These are phyloP conservation scores for Actinemys pallida DNA, from an alignment of 2,113 vertebrate species.

Conservation along the genomic window DNA sequence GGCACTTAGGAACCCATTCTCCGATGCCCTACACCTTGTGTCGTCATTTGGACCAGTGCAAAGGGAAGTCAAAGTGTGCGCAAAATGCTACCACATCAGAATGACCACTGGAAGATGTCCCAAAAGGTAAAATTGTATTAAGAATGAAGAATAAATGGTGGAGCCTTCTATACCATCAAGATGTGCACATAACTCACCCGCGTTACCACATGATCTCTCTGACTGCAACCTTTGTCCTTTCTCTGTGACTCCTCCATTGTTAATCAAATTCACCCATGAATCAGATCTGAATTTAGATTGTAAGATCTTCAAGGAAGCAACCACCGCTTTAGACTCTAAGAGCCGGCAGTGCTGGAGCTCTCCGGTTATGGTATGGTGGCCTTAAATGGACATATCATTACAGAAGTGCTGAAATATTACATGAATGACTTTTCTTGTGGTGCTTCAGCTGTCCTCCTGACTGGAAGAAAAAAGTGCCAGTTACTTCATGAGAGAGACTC, in stretches of 20 bases:
- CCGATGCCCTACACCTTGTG: not conserved
- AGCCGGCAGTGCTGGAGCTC: not conserved
- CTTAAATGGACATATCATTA: not conserved
- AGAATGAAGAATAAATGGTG: not conserved
- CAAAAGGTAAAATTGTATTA: not conserved
- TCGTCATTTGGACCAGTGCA: not conserved
- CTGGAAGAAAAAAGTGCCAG: not conserved
- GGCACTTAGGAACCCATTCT: not conserved
- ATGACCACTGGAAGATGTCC: not conserved
- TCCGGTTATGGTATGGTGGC: not conserved
- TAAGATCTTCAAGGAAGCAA: not conserved
- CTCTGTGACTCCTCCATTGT: not conserved
- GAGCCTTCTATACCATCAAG: not conserved
- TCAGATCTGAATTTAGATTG: not conserved
- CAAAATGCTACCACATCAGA: not conserved
- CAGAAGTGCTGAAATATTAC: not conserved
- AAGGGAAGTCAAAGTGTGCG: not conserved
- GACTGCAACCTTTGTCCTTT: not conserved
- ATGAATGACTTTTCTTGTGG: not conserved
- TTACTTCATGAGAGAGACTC: not conserved
- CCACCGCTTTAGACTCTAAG: not conserved
- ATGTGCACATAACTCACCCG: not conserved
- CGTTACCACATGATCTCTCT: not conserved
- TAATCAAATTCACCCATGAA: not conserved
- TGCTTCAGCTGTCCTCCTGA: not conserved